Base-by-base conservation (phyloP, 1,140 invertebrate species). In the Glossosoma conforme region DNA sequence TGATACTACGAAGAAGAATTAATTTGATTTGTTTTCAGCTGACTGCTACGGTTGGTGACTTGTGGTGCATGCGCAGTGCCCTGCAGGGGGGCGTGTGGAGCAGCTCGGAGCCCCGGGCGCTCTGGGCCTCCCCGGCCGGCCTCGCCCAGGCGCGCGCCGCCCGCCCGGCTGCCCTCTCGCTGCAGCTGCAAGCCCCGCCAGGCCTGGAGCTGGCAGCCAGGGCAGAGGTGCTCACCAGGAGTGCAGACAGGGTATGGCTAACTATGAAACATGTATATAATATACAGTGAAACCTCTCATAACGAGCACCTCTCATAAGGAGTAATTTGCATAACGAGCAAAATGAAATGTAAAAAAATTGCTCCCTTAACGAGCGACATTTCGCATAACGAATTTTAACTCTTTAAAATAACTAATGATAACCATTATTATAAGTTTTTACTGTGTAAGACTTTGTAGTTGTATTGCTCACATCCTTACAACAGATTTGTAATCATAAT, bases 61-160 rank as follows among this genome's bases (percentile, higher is more conserved):
- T 58, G 8, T 58, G 56, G 56, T 58, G 56, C 41, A 52, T 49
- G 42, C 25, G 48, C 14, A 54, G 46, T 21, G 36, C 36, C 2
- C 19, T 58, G 21, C 3, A 21, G 19, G 33, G 37, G 6, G 37
- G 33, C 3, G 22, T 15, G 8, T 52, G 47, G 46, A 37, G 42
- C 10, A 45, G 43, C 33, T 24, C 25, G 18, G 42, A 52, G 11
- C 6, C 21, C 2, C 14, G 36, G 15, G 47, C 48, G 1, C 15
- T 58, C 8, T 45, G 43, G 28, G 38, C 44, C 3, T 9, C 20
- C 32, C 3, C 21, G 1, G 13, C 2, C 3, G 56, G 56, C 14
- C 13, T 54, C 36, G 36, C 43, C 22, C 56, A 52, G 43, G 56
- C 38, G 10, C 42, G 36, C 1, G 44, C 52, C 18, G 43, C 47